Evolutionary conservation across 92 coral and sea anemone genomes (phyloP).

Genomic region (Palythoa heliodiscus): DNA sequence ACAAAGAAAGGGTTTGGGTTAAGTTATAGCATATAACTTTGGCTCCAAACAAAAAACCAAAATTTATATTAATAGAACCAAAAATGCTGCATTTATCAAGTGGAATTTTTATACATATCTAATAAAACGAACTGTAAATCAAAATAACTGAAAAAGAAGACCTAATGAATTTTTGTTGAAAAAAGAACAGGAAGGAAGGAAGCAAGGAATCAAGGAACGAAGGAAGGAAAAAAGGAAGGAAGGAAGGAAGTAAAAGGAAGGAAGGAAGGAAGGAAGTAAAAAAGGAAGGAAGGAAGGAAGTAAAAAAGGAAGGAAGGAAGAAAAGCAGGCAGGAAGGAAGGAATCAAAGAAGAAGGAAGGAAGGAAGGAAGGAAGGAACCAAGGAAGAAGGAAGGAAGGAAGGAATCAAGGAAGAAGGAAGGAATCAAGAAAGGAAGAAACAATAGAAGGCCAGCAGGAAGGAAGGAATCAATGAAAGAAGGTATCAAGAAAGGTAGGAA

Average conservation of each 20-base stretch:
- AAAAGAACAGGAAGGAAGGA: not conserved
- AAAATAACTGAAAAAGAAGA: not conserved
- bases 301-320: not conserved
- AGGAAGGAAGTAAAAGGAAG: not conserved
- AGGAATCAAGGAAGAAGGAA: not conserved
- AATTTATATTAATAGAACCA: no score
- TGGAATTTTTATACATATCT: not conserved
- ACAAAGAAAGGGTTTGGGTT: not conserved
- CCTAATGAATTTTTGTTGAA: not conserved
- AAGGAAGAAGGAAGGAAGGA: not conserved
- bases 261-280: not conserved
- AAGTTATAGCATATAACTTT: no score
- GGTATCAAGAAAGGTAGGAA: not conserved
- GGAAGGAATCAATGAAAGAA: not conserved
- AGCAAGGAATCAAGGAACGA: not conserved
- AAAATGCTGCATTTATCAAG: no score
- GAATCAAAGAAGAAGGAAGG: not conserved
- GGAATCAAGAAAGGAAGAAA: not conserved
- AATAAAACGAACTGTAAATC: not conserved
- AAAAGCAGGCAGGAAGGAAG: not conserved
- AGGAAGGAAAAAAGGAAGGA: not conserved
- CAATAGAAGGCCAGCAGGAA: not conserved
- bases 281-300: not conserved
- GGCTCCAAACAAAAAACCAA: no score
- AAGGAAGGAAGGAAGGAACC: not conserved